A percentile compares a stretch with the other conserved stretches of the same genome.
Conservation (phyloP, 2,797 vertebrate species). For the Cheirogaleus major region DNA sequence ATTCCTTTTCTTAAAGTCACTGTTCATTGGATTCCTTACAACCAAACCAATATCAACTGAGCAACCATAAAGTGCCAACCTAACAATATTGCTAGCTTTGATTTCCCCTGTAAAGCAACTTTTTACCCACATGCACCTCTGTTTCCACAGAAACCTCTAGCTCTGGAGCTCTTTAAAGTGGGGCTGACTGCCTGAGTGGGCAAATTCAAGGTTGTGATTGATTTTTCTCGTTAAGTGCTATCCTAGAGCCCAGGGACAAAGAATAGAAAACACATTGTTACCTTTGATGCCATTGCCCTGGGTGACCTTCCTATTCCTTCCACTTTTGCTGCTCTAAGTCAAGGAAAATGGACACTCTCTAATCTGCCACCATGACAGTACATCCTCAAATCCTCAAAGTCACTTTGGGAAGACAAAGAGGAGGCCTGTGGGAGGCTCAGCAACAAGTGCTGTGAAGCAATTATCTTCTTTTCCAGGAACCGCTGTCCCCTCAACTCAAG, state of each 20-base stretch:
- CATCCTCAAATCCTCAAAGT: conserved; percentile 29
- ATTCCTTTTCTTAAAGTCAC: not conserved
- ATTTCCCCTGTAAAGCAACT: conserved; percentile 38
- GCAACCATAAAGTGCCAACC: not conserved
- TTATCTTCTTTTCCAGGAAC: conserved; percentile 36
- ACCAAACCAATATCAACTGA: not conserved
- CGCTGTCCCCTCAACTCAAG: conserved; percentile 21
- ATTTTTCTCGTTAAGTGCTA: conserved; percentile 48
- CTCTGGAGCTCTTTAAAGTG: conserved; percentile 8
- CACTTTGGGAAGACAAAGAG: not conserved
- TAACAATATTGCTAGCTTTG: not conserved
- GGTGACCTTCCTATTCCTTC: not conserved
- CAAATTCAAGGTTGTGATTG: conserved; percentile 44
- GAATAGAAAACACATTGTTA: not conserved
- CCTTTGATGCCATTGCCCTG: not conserved
- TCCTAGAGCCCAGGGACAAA: conserved; percentile 23
- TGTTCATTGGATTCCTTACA: not conserved
- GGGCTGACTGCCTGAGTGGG: not conserved
- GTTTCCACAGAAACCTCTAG: conserved; percentile 2
- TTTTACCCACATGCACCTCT: not conserved
- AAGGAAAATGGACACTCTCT: not conserved
- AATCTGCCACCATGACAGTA: not conserved
- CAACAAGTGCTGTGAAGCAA: conserved; percentile 41
- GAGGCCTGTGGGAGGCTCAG: not conserved
- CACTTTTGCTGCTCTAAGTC: not conserved